phyloP scores from a whole-genome alignment of 2,797 vertebrate genomes.

The Cephalopachus bancanus region DNA sequence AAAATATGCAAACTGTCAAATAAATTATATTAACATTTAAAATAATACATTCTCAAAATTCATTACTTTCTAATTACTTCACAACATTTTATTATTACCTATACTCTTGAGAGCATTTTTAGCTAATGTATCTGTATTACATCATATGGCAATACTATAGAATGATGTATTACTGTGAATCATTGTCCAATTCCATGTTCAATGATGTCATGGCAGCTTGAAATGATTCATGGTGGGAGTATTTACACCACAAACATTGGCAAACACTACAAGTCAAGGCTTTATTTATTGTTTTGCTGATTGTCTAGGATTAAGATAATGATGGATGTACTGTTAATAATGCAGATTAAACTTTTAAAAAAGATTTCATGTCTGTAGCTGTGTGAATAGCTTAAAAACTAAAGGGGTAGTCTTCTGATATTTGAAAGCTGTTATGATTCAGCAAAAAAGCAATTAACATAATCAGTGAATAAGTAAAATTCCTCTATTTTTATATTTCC shows the following conservation, averaged over 20 bases:
- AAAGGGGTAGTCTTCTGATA: background rate
- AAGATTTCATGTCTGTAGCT: background rate
- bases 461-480: background rate
- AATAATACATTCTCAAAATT: background rate
- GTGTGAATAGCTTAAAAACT: background rate
- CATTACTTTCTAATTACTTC: background rate
- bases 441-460: background rate
- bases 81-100: background rate
- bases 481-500: background rate
- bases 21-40: background rate
- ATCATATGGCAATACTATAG: no score
- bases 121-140: background rate
- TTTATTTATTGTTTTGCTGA: background rate
- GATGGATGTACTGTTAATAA: background rate
- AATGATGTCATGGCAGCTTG: background rate
- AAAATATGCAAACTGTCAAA: background rate
- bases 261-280: background rate
- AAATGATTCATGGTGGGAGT: background rate
- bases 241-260: background rate
- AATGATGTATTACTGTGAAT: no score
- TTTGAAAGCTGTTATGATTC: background rate
- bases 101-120: background rate
- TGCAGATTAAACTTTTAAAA: background rate
- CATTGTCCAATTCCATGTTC: background rate
- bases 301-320: background rate